These are phyloP conservation scores for Sebastes ruberrimus DNA, from an alignment of 2,797 vertebrate species.

Conservation along the genomic window DNA sequence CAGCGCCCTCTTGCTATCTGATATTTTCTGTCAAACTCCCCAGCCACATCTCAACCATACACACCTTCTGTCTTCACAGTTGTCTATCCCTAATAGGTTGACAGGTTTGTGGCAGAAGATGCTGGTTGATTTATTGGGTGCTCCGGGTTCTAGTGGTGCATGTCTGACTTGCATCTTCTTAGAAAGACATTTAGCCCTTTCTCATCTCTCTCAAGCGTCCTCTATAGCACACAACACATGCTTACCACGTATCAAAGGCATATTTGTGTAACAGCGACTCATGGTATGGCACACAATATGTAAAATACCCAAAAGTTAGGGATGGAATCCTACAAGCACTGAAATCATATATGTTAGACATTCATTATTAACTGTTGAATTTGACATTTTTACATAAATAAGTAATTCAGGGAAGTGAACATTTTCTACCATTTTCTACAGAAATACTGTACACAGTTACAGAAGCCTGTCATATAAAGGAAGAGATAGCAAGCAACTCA, in stretches of 20 bases:
- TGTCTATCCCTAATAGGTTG: slow-evolving; percentile 78
- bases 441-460: slow-evolving; percentile 7
- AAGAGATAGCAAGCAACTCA: slow-evolving; percentile 26
- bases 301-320: neutral
- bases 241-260: neutral
- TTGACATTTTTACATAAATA: slow-evolving; percentile 32
- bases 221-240: neutral
- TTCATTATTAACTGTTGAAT: slow-evolving; percentile 33
- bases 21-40: slow-evolving; percentile 50
- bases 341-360: neutral
- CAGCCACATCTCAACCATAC: slow-evolving; percentile 51
- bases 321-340: neutral
- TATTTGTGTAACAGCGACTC: neutral
- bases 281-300: neutral
- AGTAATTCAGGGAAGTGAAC: slow-evolving; percentile 36
- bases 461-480: slow-evolving; percentile 33
- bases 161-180: slow-evolving; percentile 70
- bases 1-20: slow-evolving; percentile 31
- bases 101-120: slow-evolving; percentile 76
- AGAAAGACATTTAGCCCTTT: slow-evolving; percentile 55
- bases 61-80: slow-evolving; percentile 73
- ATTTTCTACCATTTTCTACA: slow-evolving; percentile 20
- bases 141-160: slow-evolving; percentile 69
- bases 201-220: slow-evolving; percentile 34
- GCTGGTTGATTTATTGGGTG: slow-evolving; percentile 80